Evolutionary conservation across 2,888 invertebrate species (phyloP).

Genomic region (Melanostoma scalare): DNA sequence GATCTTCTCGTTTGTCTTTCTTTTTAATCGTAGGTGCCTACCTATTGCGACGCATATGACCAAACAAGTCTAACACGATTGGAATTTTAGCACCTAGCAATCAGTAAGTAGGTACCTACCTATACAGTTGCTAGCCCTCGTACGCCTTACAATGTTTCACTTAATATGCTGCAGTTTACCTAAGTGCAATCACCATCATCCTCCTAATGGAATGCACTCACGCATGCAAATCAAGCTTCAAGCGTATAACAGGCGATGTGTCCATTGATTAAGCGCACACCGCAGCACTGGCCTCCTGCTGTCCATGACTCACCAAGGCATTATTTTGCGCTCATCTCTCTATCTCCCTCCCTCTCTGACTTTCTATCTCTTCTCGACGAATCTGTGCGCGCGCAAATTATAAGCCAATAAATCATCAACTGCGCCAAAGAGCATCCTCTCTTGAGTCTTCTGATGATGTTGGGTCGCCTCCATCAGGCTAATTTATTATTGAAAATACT

Average conservation of each 20-base stretch:
- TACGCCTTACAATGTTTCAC: slow-evolving; percentile 42
- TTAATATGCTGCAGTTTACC: not conserved
- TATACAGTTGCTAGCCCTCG: not conserved
- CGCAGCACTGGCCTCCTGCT: slow-evolving; percentile 26
- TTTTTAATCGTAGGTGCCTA: no score
- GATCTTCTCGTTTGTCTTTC: no score
- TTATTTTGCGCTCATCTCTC: no score
- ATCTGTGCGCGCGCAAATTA: slow-evolving; percentile 79
- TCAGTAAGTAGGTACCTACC: not conserved
- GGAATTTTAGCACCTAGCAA: slow-evolving; percentile 17
- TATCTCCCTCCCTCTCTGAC: no score
- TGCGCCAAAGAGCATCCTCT: slow-evolving; percentile 62
- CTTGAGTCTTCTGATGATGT: not conserved
- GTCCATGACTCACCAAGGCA: slow-evolving; percentile 15
- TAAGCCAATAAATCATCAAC: slow-evolving; percentile 80
- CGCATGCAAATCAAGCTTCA: slow-evolving; percentile 68
- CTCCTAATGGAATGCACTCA: slow-evolving; percentile 64
- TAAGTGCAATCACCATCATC: slow-evolving; percentile 49
- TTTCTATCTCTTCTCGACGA: slow-evolving; percentile 2
- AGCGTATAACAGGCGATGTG: slow-evolving; percentile 65
- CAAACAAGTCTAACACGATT: slow-evolving; percentile 26
- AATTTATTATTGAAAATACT: slow-evolving; percentile 79
- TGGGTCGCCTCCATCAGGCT: slow-evolving; percentile 38
- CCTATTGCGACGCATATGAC: no score
- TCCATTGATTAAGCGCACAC: slow-evolving; percentile 59